Base-by-base conservation (phyloP, 1,140 invertebrate species). In the Tyrophagus putrescentiae region DNA sequence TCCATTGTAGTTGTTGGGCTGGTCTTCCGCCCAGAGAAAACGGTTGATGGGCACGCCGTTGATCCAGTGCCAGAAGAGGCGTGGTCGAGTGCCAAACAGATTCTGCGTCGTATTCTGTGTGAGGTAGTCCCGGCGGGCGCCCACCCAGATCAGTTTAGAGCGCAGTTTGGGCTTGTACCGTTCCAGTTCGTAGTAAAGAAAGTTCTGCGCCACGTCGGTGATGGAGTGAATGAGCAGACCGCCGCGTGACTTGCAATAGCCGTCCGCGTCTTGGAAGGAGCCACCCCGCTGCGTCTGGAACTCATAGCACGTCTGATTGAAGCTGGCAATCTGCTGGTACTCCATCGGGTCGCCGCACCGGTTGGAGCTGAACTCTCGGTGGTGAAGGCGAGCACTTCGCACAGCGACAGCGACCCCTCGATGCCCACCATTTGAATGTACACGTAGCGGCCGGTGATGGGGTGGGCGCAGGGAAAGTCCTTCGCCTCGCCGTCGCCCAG, bases 1-100 rank as follows among this genome's bases (percentile, higher is more conserved):
- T 0, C 87, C 86, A 67, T 92, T 93, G 72, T 93, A 93, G 68
- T 93, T 94, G 69, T 93, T 93, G 0, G 89, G 89, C 68, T 94
- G 89, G 67, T 91, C 87, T 68, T 87, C 85, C 33, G 87, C 88
- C 89, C 89, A 93, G 0, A 83, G 77, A 5, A 65, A 62, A n/a
- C 44, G 48, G 21, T 4, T 53, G 4, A 64, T 33, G n/a, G 58
- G 31, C 31, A 28, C 29, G 28, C 60, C 63, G 57, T 58, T 62
- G 18, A 60, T 48, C 63, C 63, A 64, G 23, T 57, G 41, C 63
- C 63, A 64, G 28, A 39, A 52, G 9, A 28, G n/a, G 16, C 57
- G 44, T 7, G 53, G 44, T 44, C 60, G 42, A 1, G 52, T 54
- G 21, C 52, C 52, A 25, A 54, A 54, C 21, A 64, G 57, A 31